Conservation (phyloP, 2,113 vertebrate genomes). For the Cyprinodon variegatus region DNA sequence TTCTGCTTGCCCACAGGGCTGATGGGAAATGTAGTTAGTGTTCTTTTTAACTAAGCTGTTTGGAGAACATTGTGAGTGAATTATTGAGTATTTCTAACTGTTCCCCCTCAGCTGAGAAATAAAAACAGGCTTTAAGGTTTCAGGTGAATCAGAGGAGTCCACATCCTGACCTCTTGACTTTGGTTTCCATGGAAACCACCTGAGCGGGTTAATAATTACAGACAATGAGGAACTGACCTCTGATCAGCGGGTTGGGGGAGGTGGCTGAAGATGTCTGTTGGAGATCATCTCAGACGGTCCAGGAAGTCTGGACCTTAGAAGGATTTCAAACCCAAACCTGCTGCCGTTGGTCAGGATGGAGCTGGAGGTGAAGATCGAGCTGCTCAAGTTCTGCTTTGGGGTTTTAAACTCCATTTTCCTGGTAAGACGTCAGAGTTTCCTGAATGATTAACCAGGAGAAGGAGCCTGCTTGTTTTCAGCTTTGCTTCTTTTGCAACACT, state of each 20-base stretch:
- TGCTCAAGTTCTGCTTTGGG: constrained; percentile 65
- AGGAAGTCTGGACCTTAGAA: neutral
- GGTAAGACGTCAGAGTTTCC: constrained; percentile 46
- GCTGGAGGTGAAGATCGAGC: constrained; percentile 62
- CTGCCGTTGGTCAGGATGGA: constrained; percentile 51
- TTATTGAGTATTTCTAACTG: too few species aligned
- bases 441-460: neutral
- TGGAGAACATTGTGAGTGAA: too few species aligned
- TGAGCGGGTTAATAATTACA: constrained; percentile 36
- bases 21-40: neutral
- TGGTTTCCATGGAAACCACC: constrained; percentile 4
- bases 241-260: constrained; percentile 1
- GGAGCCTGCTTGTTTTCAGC: neutral
- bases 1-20: neutral
- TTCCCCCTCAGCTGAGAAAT: too few species aligned
- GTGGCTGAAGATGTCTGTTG: neutral
- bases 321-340: neutral
- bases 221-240: constrained; percentile 57
- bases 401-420: constrained; percentile 66
- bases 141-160: too few species aligned
- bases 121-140: too few species aligned
- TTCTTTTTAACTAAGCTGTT: too few species aligned
- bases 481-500: neutral
- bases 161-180: neutral
- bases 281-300: neutral